phyloP scores from a whole-genome alignment of 2,797 vertebrate species.

The Rhodeus uyekii region DNA sequence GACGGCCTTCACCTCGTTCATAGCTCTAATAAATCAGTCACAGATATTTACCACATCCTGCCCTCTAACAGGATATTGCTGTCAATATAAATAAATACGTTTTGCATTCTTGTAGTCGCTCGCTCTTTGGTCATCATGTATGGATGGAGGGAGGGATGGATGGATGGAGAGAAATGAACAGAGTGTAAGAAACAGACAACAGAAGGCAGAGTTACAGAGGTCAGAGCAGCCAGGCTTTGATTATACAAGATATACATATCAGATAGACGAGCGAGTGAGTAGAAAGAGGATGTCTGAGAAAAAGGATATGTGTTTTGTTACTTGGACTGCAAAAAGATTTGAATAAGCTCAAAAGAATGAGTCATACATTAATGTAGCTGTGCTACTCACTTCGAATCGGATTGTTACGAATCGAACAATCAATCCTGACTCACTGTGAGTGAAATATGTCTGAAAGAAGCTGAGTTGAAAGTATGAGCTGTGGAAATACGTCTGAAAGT shows the following conservation, averaged over 20 bases:
- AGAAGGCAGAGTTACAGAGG: constrained; percentile 21
- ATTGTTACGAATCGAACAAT: neutral
- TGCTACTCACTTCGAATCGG: neutral
- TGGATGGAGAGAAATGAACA: neutral
- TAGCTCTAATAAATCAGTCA: constrained; percentile 1
- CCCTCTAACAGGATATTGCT: neutral
- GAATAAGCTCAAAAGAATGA: neutral
- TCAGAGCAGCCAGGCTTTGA: constrained; percentile 25
- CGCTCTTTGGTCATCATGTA: neutral
- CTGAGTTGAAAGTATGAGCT: too few species aligned
- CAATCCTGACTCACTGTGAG: neutral
- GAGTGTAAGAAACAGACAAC: constrained; percentile 14
- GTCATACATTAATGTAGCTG: neutral
- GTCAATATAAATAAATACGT: neutral
- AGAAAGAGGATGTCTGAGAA: neutral
- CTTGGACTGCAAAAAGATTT: neutral
- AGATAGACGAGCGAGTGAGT: neutral
- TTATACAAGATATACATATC: constrained; percentile 11
- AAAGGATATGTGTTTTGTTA: neutral
- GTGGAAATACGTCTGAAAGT: too few species aligned
- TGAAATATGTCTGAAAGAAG: neutral
- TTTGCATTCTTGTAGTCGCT: constrained; percentile 1
- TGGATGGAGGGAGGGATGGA: neutral
- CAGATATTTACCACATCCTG: neutral
- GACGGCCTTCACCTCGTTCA: neutral